A percentile compares a stretch with the other conserved stretches of the same genome.
These are phyloP conservation scores for Nasonia longicornis DNA, from an alignment of 1,140 invertebrate species.

Conservation along the genomic window DNA sequence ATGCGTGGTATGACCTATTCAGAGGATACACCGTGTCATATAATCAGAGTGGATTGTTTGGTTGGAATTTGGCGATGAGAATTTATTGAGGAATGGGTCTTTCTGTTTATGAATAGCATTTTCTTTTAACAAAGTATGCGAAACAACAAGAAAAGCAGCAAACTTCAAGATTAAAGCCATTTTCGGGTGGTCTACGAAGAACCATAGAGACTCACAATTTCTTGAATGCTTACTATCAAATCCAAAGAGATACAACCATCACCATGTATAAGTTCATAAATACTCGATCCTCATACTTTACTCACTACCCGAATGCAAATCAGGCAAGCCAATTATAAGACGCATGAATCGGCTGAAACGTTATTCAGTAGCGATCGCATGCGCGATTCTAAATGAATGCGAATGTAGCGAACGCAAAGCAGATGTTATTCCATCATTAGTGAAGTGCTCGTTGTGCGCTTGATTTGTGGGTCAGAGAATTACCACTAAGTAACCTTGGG, in stretches of 20 bases:
- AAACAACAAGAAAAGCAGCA: no score
- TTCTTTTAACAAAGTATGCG: no score
- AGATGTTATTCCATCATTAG: constrained; percentile 14
- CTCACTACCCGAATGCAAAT: background rate
- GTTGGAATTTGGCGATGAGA: no score
- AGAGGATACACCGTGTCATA: background rate
- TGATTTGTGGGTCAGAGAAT: constrained; percentile 27
- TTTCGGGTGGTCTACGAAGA: no score
- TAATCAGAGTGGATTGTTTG: background rate
- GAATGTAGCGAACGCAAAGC: background rate
- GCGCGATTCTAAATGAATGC: background rate
- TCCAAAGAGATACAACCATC: background rate
- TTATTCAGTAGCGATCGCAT: no score
- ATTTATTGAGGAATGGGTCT: no score
- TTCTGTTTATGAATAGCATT: no score
- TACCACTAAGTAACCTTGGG: background rate
- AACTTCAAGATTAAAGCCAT: no score
- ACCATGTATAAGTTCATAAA: background rate
- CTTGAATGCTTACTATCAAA: no score
- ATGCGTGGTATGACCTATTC: background rate
- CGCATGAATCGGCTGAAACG: no score
- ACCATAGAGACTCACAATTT: no score
- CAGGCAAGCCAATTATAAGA: background rate
- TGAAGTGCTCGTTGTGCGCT: background rate
- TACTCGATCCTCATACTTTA: background rate